phyloP scores from a whole-genome alignment of 2,113 vertebrate species.

The Mobula hypostoma region DNA sequence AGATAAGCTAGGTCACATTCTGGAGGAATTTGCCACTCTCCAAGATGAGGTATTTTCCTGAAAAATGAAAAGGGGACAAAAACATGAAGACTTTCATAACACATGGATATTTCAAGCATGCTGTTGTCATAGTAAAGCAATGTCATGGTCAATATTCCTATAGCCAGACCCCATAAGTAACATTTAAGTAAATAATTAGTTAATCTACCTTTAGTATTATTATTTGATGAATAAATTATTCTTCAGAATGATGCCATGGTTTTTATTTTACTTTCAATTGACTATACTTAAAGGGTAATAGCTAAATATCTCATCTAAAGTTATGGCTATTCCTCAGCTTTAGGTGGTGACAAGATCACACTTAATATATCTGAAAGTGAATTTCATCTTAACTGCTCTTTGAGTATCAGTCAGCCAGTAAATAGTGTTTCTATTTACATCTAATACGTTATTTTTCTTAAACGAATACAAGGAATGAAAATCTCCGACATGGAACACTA shows the following conservation, averaged over 20 bases:
- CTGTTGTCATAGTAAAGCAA: not conserved
- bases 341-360: not conserved
- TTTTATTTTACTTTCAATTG: not conserved
- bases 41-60: slow-evolving; percentile 80
- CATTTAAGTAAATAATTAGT: not conserved
- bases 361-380: not conserved
- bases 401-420: no score
- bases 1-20: slow-evolving; percentile 94
- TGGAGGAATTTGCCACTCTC: slow-evolving; percentile 93
- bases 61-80: not conserved
- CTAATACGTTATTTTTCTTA: not conserved
- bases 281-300: not conserved
- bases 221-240: not conserved
- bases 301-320: not conserved
- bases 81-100: not conserved
- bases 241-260: not conserved
- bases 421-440: not conserved
- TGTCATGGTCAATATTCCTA: not conserved
- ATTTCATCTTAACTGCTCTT: no score
- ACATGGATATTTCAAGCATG: not conserved
- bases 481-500: not conserved
- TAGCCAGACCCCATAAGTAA: no score
- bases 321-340: not conserved
- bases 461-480: not conserved
- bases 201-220: not conserved